Evolutionary conservation across 1,140 invertebrate species (phyloP), one percentile per base, ranked within the genome.

Genomic region (Ceratina australensis): DNA sequence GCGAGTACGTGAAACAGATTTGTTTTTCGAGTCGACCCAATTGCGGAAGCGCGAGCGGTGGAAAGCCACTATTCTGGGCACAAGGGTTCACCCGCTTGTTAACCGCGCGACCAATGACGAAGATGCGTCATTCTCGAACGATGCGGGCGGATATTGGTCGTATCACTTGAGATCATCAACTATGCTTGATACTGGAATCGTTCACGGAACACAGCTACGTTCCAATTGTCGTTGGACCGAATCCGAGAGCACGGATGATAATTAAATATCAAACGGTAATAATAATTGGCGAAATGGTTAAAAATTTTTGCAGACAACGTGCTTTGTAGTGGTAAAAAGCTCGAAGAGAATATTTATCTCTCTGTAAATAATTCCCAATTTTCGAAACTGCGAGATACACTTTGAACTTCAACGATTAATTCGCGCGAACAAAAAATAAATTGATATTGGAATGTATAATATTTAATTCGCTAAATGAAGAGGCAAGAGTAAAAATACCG

Each of bases 141-240:
- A 78, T 71, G 75, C 71, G 75, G 64, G 20, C 65, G 69, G 74
- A 82, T 83, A 83, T 83, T 63, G 80, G 65, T 68, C 47, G 69
- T 18, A 1, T 18, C 69, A 50, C 54, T 69, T 16, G 68, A 66
- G 63, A 65, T 66, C 63, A 13, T 5, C 18, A 66, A 67, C 52
- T 63, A 66, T 33, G 61, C n/a, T 56, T 24, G n/a, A n/a, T 28
- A 42, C 13, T n/a, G 8, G 60, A 54, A 61, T 59, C 28, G 13
- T 57, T 56, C 33, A 12, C 33, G 49, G 22, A 26, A 60, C 28
- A 59, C 33, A 42, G 33, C 33, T 10, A 42, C 33, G 10, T 42
- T 42, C 33, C 33, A 42, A 42, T 42, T 33, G 33, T 33, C 33
- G 33, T 33, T 33, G 7, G 7, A 7, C 28, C 28, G 2, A 33